Evolutionary conservation across 2,888 invertebrate species (phyloP).

Genomic region (Liposcelis brunnea): DNA sequence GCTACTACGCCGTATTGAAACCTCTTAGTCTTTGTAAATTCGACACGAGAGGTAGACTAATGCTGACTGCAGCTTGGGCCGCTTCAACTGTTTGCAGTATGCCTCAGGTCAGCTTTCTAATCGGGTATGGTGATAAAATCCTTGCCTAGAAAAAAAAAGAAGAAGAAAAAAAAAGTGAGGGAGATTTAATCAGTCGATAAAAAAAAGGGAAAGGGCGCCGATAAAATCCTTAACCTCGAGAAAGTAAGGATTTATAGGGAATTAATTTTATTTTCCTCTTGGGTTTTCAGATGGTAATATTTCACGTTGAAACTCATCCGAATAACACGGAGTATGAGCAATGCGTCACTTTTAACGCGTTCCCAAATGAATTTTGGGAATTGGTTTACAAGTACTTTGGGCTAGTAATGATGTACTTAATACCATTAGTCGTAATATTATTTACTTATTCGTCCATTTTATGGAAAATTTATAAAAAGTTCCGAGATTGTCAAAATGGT

Average conservation of each 20-base stretch:
- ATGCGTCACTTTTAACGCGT: slow-evolving; percentile 74
- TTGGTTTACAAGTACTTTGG: slow-evolving; percentile 65
- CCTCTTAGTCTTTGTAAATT: slow-evolving; percentile 57
- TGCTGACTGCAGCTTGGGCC: slow-evolving; percentile 66
- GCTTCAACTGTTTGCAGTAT: slow-evolving; percentile 62
- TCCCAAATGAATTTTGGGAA: slow-evolving; percentile 52
- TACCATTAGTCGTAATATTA: slow-evolving; percentile 69
- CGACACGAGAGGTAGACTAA: slow-evolving; percentile 55
- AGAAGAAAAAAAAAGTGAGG: neutral
- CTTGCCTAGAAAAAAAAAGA: neutral
- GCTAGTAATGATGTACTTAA: slow-evolving; percentile 72
- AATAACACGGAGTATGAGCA: slow-evolving; percentile 69
- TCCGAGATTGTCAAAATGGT: slow-evolving; percentile 41
- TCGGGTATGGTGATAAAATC: slow-evolving; percentile 6
- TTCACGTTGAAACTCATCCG: slow-evolving; percentile 75
- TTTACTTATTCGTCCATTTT: slow-evolving; percentile 80
- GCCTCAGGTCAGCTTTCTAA: slow-evolving; percentile 51
- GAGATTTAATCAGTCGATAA: neutral
- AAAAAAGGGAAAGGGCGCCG: neutral
- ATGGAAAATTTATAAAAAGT: slow-evolving; percentile 61
- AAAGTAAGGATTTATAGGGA: too few species aligned
- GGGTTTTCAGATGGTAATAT: slow-evolving; percentile 53
- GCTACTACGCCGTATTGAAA: slow-evolving; percentile 62
- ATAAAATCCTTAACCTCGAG: too few species aligned
- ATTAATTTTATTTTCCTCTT: too few species aligned